A percentile compares a stretch with the other conserved stretches of the same genome.
Evolutionary conservation across 2,888 invertebrate genomes (phyloP).

Genomic region (Ptilodon capucinus): DNA sequence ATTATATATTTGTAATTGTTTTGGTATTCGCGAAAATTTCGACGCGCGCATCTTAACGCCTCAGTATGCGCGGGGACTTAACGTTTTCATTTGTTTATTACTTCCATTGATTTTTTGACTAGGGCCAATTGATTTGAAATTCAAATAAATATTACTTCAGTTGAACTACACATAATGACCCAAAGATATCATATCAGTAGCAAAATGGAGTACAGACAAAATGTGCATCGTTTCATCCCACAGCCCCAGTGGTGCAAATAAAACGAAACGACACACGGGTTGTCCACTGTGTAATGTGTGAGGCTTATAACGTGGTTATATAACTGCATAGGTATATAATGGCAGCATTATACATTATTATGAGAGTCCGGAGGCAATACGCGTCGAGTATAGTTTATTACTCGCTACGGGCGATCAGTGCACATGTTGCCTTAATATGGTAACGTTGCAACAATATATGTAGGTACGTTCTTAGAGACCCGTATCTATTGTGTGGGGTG

Average conservation of each 20-base stretch:
- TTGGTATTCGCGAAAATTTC: too few species aligned
- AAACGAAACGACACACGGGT: background rate
- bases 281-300: background rate
- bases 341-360: background rate
- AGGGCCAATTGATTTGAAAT: too few species aligned
- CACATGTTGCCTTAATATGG: background rate
- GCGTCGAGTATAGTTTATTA: background rate
- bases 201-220: too few species aligned
- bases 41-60: too few species aligned
- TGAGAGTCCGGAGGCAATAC: background rate
- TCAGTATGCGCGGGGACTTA: too few species aligned
- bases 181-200: too few species aligned
- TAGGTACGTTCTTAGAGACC: too few species aligned
- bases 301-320: background rate
- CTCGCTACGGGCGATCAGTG: conserved; percentile 1
- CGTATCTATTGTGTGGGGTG: background rate
- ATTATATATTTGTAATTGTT: too few species aligned
- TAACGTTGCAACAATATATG: background rate
- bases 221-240: background rate
- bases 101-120: too few species aligned
- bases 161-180: too few species aligned
- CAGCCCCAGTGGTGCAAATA: background rate
- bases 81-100: too few species aligned
- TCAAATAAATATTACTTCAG: too few species aligned
- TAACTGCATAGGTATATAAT: background rate